Evolutionary conservation across 2,113 vertebrate genomes (phyloP).

Genomic region (Odontesthes bonariensis): DNA sequence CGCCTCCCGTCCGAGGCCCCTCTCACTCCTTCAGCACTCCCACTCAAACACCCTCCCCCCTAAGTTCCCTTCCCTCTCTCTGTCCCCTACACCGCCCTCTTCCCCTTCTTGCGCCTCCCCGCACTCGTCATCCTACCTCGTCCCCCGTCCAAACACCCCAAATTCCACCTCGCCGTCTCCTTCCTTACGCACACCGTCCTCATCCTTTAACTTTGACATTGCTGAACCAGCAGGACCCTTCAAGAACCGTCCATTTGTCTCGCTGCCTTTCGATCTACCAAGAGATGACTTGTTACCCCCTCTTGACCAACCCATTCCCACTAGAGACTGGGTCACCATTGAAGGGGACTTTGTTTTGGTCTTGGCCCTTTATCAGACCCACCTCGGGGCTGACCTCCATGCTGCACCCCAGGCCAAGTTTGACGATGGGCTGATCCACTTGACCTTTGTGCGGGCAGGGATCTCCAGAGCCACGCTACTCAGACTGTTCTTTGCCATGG

Average conservation of each 20-base stretch:
- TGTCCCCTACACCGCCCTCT: conserved; percentile 81
- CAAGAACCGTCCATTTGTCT: conserved; percentile 70
- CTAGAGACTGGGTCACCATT: conserved; percentile 87
- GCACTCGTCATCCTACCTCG: conserved; percentile 78
- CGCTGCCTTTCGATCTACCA: conserved; percentile 75
- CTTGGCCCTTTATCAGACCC: conserved; percentile 89
- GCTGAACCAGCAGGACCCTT: conserved; percentile 70
- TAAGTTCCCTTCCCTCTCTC: conserved; percentile 80
- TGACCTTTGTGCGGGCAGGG: conserved; percentile 88
- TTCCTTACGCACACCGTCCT: conserved; percentile 69
- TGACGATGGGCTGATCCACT: conserved; percentile 89
- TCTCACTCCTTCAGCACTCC: conserved; percentile 80
- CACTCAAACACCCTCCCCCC: conserved; percentile 85
- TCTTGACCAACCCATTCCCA: conserved; percentile 86
- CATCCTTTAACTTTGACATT: conserved; percentile 83
- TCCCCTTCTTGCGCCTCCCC: conserved; percentile 80
- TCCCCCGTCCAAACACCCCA: conserved; percentile 78
- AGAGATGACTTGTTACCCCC: conserved; percentile 87
- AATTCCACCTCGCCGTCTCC: conserved; percentile 77
- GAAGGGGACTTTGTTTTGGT: conserved; percentile 92
- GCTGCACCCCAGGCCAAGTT: conserved; percentile 88
- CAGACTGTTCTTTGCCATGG: conserved; percentile 91
- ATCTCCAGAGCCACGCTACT: conserved; percentile 88
- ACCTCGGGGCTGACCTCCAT: conserved; percentile 88
- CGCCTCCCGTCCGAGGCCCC: conserved; percentile 78